Evolutionary conservation across 2,888 invertebrate species (phyloP), one percentile per base, ranked within the genome.

Genomic region (Drosophila infuscata): DNA sequence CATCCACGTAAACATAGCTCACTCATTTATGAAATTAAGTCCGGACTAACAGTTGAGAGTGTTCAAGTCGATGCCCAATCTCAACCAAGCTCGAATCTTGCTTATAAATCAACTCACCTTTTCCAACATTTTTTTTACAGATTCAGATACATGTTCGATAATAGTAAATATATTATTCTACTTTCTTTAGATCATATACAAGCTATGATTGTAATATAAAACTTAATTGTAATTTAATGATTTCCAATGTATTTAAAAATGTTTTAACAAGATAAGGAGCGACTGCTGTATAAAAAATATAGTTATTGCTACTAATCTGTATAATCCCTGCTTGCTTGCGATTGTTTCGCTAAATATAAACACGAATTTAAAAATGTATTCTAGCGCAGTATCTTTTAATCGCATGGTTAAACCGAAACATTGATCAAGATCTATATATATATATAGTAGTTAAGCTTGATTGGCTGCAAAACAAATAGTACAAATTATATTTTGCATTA

Each of bases 341-440:
- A 30, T n/a, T 30, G 51, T 36, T 15, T 54, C 36, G 30, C 51
- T 30, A 17, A 56, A 46, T 25, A 57, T 41, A 41, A n/a, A 15
- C 7, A 41, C 57, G 57, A 57, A 57, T 57, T 57, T 57, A 57
- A 32, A 51, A 57, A 41, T 43, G 7, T 29, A 29, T 54, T 53
- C 5, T 36, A 9, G 35, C 25, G 49, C 5, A 3, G 17, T 17
- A 29, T 48, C 8, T 30, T 30, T 49, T 17, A 46, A 25, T 46
- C 2, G 4, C 15, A 25, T 46, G 8, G 30, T 30, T 49, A 30
- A 17, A 11, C 3, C 15, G 6, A 49, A 6, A 17, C 9, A 30
- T 17, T 49, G 2, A 46, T 49, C 49, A 49, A 25, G 17, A 5
- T 30, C 20, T 11, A 46, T 20, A 41, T 3, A 46, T 25, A 41